Evolutionary conservation across 2,113 vertebrate genomes (phyloP), one percentile per base, ranked within the genome.

Genomic region (Hydrochoerus hydrochaeris): DNA sequence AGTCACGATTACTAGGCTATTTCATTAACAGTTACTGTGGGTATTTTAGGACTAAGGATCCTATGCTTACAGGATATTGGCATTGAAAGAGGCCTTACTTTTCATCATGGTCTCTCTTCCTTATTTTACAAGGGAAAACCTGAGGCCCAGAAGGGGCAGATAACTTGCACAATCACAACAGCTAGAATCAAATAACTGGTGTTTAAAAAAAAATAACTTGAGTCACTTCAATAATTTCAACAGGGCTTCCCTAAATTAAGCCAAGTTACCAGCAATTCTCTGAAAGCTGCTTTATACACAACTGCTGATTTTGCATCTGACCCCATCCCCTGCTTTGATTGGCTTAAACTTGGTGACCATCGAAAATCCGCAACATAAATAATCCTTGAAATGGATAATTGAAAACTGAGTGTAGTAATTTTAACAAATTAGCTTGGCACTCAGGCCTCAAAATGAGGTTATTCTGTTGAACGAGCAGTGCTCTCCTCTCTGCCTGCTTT

Each of bases 401-500:
- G 88, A 97, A 80, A 94, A 94, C 57, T 5, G 26, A 94, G 71
- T 75, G 44, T 49, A 92, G 95, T 95, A 94, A 96, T 98, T 97
- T 97, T 95, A 96, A 95, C 96, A 95, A 97, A 97, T 95, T 77
- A 95, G 85, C 87, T 65, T 97, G 96, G 97, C 96, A 78, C 87
- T 71, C 22, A 0, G 22, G 94, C 58, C 90, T 97, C 24, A 44
- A 84, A 87, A 92, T 97, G 96, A 97, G 90, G 95, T 95, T 93
- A 97, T 94, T 95, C 94, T 92, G 90, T 97, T 96, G 94, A 92
- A 60, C 44, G 86, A 85, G 75, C 69, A 77, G 67, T 63, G 92
- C 87, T 96, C 95, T 85, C 63, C 88, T 93, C 71, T 82, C 85
- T 49, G 82, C 60, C 90, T 65, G 41, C 83, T 96, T 96, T 92